Percentiles rank a stretch among this genome's conserved stretches.
Evolutionary conservation across 2,113 vertebrate species (phyloP).

Genomic region (Laterallus jamaicensis): DNA sequence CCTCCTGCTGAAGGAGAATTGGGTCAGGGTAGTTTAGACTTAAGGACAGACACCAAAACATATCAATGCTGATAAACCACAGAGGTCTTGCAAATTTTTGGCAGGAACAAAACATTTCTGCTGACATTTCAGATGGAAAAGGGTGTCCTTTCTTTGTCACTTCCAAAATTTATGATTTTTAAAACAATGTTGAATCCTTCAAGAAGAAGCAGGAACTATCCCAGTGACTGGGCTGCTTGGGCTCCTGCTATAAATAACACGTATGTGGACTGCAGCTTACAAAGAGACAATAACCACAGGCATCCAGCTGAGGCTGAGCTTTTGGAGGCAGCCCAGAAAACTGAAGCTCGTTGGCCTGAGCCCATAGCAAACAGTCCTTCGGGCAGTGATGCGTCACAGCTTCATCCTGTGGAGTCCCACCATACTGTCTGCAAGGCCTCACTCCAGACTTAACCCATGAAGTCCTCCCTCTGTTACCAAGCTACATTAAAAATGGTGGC

Average conservation of each 20-base stretch:
- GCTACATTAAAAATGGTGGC: not conserved
- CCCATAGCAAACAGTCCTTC: not conserved
- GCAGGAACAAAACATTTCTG: not conserved
- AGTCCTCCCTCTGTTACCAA: not conserved
- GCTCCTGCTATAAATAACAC: conserved; percentile 35
- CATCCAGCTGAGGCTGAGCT: not conserved
- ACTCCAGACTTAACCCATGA: not conserved
- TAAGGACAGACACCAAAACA: not conserved
- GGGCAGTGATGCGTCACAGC: not conserved
- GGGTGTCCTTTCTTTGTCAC: conserved; percentile 1
- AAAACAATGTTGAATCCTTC: conserved; percentile 9
- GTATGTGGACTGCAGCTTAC: not conserved
- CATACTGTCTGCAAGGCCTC: not conserved
- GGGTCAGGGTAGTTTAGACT: not conserved
- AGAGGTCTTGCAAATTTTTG: not conserved
- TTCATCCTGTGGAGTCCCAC: not conserved
- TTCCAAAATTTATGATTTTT: not conserved
- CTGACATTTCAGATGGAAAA: not conserved
- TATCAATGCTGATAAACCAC: not conserved
- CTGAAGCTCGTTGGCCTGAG: not conserved
- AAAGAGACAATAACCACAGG: conserved; percentile 13
- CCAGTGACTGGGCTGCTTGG: not conserved
- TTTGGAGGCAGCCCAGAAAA: conserved; percentile 4
- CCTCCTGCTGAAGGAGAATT: not conserved
- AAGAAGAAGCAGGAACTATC: not conserved